Base-by-base conservation (phyloP, 2,113 vertebrate genomes). In the Steatornis caripensis region DNA sequence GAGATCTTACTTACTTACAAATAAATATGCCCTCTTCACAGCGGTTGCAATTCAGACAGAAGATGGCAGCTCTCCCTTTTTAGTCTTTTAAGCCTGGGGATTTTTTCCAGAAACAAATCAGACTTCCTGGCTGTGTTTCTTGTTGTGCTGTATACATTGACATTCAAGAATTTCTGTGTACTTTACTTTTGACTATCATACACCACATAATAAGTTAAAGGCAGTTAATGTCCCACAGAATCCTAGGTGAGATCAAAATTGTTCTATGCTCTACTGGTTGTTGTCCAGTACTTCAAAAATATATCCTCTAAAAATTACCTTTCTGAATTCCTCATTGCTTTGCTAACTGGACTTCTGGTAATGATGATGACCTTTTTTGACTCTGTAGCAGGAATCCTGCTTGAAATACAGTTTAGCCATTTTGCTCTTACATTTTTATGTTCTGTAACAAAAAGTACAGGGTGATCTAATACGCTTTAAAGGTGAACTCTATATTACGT, bases 101-200 rank as follows among this genome's bases (percentile, higher is more conserved):
- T 92, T 75, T 46, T 85, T 96, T 97, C 84, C 95, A 98, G 94
- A 97, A 97, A 93, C 29, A 74, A 75, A 96, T 84, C 85, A 95
- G 82, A 96, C 79, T 97, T 97, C 70, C 79, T 98, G 97, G 84
- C 90, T 97, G 13, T 87, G 65, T 84, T 95, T 97, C 90, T 96
- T 98, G 92, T 98, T 98, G 87, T 93, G 62, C 81, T 97, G 94
- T 97, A 96, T 95, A 85, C 54, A 65, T 84, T 98, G 97, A 97
- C 96, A 98, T 98, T 98, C 97, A 96, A 94, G 96, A 98, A 95
- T 97, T 95, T 95, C 82, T 96, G 15, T 93, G 69, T 95, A 83
- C 70, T 97, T 97, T 95, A 89, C 95, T 92, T 97, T 75, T 95
- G 79, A 93, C 84, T 92, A 72, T 96, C 85, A 95, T 91, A 84